Percentiles rank a stretch among this genome's conserved stretches.
Conservation (phyloP, 2,888 invertebrate genomes). For the Dicycla oo region DNA sequence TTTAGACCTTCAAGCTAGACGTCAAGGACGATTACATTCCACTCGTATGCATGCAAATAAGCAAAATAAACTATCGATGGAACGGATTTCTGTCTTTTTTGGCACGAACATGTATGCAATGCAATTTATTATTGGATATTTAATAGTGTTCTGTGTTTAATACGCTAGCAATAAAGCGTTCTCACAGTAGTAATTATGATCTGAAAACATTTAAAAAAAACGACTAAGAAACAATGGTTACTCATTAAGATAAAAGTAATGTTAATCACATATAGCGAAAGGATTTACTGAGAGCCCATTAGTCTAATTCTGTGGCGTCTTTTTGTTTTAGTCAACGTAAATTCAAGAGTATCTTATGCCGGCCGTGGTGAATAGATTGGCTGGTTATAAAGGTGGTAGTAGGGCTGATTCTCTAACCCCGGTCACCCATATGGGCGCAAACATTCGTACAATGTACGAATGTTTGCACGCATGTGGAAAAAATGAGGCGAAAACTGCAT, state of each 20-base stretch:
- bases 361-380: background rate
- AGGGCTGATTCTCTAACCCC: too few species aligned
- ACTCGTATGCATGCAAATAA: constrained; percentile 19
- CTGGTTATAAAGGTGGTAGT: background rate
- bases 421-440: too few species aligned
- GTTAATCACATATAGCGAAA: background rate
- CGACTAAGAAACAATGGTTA: background rate
- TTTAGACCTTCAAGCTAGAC: constrained; percentile 16
- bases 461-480: too few species aligned
- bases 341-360: background rate
- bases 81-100: constrained; percentile 37
- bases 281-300: background rate
- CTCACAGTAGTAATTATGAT: background rate
- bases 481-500: too few species aligned
- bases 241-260: background rate
- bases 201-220: background rate
- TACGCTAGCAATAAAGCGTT: constrained; percentile 19
- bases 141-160: constrained; percentile 7
- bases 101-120: constrained; percentile 17
- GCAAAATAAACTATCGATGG: constrained; percentile 17
- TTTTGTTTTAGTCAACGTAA: background rate
- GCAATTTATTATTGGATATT: constrained; percentile 34
- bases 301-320: background rate
- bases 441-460: too few species aligned
- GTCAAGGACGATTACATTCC: constrained; percentile 29